phyloP scores from a whole-genome alignment of 2,888 invertebrate genomes.

The Metalampra italica region DNA sequence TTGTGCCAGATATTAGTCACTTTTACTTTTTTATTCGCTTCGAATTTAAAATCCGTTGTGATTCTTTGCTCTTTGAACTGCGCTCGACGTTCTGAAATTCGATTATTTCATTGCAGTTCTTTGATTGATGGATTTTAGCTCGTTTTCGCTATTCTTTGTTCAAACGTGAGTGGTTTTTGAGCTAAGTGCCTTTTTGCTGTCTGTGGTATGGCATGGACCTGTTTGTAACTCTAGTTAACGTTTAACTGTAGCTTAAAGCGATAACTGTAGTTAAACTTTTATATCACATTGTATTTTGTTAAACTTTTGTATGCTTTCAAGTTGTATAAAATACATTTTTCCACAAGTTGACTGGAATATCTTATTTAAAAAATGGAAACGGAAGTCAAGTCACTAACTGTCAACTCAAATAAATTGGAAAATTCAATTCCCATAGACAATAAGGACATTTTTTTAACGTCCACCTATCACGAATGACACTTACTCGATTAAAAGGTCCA shows the following conservation, averaged over 20 bases:
- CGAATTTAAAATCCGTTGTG: slow-evolving; percentile 61
- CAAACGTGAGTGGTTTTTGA: slow-evolving; percentile 45
- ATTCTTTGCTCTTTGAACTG: slow-evolving; percentile 70
- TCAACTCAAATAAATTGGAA: slow-evolving; percentile 22
- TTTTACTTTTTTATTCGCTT: slow-evolving; percentile 40
- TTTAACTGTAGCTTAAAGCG: too few species aligned
- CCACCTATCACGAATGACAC: slow-evolving; percentile 43
- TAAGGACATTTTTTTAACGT: slow-evolving; percentile 34
- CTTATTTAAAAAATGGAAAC: neutral
- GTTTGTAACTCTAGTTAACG: neutral
- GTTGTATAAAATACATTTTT: neutral
- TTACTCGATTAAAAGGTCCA: slow-evolving; percentile 42
- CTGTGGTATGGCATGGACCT: slow-evolving; percentile 1
- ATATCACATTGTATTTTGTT: too few species aligned
- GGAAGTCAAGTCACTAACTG: slow-evolving; percentile 14
- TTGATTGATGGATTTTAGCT: slow-evolving; percentile 71
- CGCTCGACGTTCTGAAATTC: slow-evolving; percentile 68
- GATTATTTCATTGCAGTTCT: slow-evolving; percentile 72
- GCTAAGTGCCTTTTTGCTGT: slow-evolving; percentile 53
- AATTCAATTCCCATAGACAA: slow-evolving; percentile 8
- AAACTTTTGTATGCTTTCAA: too few species aligned
- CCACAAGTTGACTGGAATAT: neutral
- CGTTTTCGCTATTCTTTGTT: slow-evolving; percentile 52
- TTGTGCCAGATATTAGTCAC: slow-evolving; percentile 70
- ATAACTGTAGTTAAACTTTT: neutral